A percentile compares a stretch with the other conserved stretches of the same genome.
Conservation (phyloP, 35 echinoderm and acorn worm genomes). For the Heliocidaris erythrogramma region DNA sequence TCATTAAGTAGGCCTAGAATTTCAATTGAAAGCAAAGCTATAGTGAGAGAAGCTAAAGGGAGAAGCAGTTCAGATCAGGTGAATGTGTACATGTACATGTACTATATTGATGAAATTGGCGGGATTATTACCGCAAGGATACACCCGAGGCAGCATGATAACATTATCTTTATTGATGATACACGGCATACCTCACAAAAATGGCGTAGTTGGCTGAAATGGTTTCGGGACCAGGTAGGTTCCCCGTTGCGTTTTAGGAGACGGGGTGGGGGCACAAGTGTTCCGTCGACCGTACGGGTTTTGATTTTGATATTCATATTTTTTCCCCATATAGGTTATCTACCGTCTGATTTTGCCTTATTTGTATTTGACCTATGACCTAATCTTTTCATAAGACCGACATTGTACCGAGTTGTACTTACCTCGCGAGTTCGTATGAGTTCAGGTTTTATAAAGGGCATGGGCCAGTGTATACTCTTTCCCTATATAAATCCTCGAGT, state of each 20-base stretch:
- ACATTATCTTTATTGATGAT: not conserved
- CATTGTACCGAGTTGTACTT: too few species aligned
- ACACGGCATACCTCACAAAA: not conserved
- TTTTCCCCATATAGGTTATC: too few species aligned
- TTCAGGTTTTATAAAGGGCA: too few species aligned
- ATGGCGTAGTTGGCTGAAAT: not conserved
- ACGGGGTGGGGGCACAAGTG: not conserved
- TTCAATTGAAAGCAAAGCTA: not conserved
- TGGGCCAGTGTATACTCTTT: too few species aligned
- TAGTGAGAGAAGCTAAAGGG: not conserved
- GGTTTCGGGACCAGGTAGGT: not conserved
- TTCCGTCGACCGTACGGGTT: too few species aligned
- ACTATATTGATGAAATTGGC: slow-evolving; percentile 5
- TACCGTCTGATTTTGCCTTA: too few species aligned
- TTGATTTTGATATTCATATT: too few species aligned
- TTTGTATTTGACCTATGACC: too few species aligned
- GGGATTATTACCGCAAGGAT: not conserved
- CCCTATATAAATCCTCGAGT: too few species aligned
- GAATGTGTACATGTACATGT: not conserved
- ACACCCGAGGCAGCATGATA: not conserved
- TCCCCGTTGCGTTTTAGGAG: not conserved
- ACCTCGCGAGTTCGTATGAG: too few species aligned
- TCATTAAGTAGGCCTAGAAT: not conserved
- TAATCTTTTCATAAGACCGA: too few species aligned
- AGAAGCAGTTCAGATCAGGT: not conserved